phyloP scores from a whole-genome alignment of 2,113 vertebrate genomes.

The Thamnophis sirtalis region DNA sequence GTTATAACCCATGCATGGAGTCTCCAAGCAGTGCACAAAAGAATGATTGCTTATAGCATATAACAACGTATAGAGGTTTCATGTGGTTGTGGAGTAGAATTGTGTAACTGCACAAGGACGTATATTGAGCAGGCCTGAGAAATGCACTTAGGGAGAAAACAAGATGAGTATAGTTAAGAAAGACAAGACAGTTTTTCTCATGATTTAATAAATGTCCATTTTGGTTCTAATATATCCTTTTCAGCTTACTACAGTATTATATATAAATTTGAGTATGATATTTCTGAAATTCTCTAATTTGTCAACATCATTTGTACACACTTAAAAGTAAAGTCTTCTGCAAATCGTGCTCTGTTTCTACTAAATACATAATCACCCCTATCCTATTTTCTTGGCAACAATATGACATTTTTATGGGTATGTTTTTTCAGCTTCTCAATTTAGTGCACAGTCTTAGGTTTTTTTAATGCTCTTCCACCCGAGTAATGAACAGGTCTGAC shows the following conservation, averaged over 20 bases:
- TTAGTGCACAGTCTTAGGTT: not conserved
- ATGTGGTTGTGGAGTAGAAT: not conserved
- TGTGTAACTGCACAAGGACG: not conserved
- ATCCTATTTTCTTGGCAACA: not conserved
- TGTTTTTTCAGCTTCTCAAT: not conserved
- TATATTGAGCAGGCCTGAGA: not conserved
- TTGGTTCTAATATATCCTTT: not conserved
- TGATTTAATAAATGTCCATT: not conserved
- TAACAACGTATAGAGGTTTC: not conserved
- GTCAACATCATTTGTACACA: not conserved
- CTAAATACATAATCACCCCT: not conserved
- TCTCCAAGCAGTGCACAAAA: no score
- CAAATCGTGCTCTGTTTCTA: not conserved
- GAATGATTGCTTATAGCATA: no score
- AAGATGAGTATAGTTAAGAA: not conserved
- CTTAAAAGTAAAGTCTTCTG: not conserved
- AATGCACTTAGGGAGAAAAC: not conserved
- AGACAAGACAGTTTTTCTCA: not conserved
- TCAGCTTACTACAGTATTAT: not conserved
- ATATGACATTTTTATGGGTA: not conserved
- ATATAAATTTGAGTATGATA: not conserved
- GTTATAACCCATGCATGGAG: no score
- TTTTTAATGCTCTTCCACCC: not conserved
- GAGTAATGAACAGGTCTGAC: not conserved
- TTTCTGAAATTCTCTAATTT: not conserved